Conservation (phyloP, 2,113 vertebrate genomes). For the Loxodonta africana region DNA sequence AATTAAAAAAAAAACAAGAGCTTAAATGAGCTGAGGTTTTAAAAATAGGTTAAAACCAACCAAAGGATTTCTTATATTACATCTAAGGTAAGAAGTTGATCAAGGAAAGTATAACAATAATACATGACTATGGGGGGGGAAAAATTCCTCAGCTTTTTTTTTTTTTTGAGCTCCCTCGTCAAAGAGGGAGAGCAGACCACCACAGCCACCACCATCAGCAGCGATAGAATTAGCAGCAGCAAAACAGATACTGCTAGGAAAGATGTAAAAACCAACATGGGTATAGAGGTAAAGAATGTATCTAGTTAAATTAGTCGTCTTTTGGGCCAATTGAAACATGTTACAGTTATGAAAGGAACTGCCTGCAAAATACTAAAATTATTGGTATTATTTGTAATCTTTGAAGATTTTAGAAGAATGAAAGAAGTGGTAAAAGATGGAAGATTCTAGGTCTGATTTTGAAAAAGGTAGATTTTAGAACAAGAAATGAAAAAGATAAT, state of each 20-base stretch:
- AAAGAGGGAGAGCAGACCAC: not conserved
- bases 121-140: slow-evolving; percentile 11
- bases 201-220: not conserved
- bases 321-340: slow-evolving; percentile 33
- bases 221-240: not conserved
- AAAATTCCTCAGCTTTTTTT: not conserved
- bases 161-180: slow-evolving; percentile 21
- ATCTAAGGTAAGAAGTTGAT: slow-evolving; percentile 1
- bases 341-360: slow-evolving; percentile 12
- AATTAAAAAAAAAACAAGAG: not conserved
- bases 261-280: not conserved
- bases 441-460: slow-evolving; percentile 29
- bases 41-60: not conserved
- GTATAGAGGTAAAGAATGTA: not conserved
- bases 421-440: slow-evolving; percentile 1
- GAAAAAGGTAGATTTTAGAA: slow-evolving; percentile 50
- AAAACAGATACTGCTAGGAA: not conserved
- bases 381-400: slow-evolving; percentile 44
- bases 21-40: slow-evolving; percentile 16
- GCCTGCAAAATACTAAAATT: slow-evolving; percentile 50
- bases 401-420: slow-evolving; percentile 52
- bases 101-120: slow-evolving; percentile 18
- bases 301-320: slow-evolving; percentile 37
- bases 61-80: slow-evolving; percentile 10
- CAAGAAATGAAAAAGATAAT: slow-evolving; percentile 47